Evolutionary conservation across 1,140 invertebrate genomes (phyloP).

Genomic region (Pachypsylla venusta): DNA sequence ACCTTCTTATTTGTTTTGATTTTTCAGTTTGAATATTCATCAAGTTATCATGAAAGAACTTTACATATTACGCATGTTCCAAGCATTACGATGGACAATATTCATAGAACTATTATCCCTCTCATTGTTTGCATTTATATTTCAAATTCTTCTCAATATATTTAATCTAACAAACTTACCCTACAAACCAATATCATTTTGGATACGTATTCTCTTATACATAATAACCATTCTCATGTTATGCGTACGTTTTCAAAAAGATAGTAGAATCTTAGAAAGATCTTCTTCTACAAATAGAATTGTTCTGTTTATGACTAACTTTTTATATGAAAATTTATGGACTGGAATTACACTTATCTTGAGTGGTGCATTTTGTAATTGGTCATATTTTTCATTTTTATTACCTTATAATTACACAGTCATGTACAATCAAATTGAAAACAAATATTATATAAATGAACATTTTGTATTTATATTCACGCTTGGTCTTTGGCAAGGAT

Average conservation of each 20-base stretch:
- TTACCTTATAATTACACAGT: background rate
- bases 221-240: background rate
- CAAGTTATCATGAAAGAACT: slow-evolving; percentile 7
- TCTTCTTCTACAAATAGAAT: background rate
- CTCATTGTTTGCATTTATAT: background rate
- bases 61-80: slow-evolving; percentile 5
- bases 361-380: background rate
- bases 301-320: slow-evolving; percentile 1
- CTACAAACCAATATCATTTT: background rate
- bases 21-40: too few relatives aligned
- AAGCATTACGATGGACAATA: background rate
- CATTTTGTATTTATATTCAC: background rate
- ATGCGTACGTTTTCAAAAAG: background rate
- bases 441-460: slow-evolving; percentile 1
- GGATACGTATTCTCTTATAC: background rate
- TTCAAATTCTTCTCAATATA: background rate
- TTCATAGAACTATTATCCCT: background rate
- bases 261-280: background rate
- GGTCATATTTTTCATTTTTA: slow-evolving; percentile 3
- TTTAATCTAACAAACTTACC: background rate
- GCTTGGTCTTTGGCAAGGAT: background rate
- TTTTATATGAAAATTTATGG: slow-evolving; percentile 1
- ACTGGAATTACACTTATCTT: background rate
- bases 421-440: background rate
- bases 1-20: too few relatives aligned